A percentile compares a stretch with the other conserved stretches of the same genome.
phyloP scores from a whole-genome alignment of 1,140 invertebrate species.

The Paralvinella palmiformis region DNA sequence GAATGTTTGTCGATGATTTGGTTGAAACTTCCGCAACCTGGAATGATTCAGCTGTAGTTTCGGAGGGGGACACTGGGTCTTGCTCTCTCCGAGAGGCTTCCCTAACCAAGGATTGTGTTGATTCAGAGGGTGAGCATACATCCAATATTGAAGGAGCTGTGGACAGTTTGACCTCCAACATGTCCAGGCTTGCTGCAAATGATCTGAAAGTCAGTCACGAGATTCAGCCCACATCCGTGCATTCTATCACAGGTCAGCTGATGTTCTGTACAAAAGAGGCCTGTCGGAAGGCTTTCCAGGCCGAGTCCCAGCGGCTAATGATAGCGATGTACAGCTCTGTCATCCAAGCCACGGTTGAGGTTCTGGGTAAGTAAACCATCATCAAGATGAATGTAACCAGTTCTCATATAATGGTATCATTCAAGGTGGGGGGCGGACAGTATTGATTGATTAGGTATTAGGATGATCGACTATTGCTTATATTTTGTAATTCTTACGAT shows the following conservation, averaged over 20 bases:
- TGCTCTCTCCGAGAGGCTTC: too few relatives aligned
- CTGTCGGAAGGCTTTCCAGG: constrained; percentile 81
- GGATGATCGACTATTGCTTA: too few relatives aligned
- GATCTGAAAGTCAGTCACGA: too few relatives aligned
- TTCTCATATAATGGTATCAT: too few relatives aligned
- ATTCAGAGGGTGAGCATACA: neutral
- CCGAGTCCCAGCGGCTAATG: constrained; percentile 83
- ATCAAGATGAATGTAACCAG: too few relatives aligned
- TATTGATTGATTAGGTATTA: too few relatives aligned
- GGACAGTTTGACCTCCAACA: neutral
- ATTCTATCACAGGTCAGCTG: constrained; percentile 70
- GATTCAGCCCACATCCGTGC: neutral
- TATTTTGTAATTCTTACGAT: too few relatives aligned
- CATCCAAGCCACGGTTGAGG: constrained; percentile 84
- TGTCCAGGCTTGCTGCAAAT: too few relatives aligned
- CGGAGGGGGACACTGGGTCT: neutral
- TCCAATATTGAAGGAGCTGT: neutral
- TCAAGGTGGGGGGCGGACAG: too few relatives aligned
- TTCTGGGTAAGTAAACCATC: constrained; percentile 72
- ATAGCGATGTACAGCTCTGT: constrained; percentile 94
- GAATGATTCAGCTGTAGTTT: too few relatives aligned
- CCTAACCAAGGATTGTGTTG: too few relatives aligned
- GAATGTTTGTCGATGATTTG: neutral
- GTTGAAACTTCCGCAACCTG: neutral
- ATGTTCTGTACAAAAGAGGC: constrained; percentile 86